Conservation (phyloP, 2,797 vertebrate genomes). For the Syngnathus acus region DNA sequence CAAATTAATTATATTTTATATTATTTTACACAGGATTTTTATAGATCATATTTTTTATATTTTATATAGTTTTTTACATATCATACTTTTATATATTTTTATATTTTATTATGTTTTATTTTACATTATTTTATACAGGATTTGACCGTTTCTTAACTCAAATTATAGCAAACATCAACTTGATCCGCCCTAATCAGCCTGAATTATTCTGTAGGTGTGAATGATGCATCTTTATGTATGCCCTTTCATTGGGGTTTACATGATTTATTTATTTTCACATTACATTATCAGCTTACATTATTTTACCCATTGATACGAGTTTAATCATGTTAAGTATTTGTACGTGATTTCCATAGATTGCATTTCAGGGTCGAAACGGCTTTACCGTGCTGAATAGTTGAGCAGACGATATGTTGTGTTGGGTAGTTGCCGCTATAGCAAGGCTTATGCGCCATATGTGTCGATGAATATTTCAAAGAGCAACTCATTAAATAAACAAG, state of each 20-base stretch:
- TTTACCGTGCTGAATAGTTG: neutral
- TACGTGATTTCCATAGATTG: neutral
- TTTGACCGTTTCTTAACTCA: no score
- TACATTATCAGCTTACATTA: neutral
- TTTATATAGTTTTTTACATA: no score
- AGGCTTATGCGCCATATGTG: slow-evolving; percentile 37
- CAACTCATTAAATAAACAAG: slow-evolving; percentile 66
- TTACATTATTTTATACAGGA: no score
- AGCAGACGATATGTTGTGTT: slow-evolving; percentile 8
- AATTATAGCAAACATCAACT: no score
- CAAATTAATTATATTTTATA: no score
- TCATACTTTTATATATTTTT: no score
- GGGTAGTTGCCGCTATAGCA: slow-evolving; percentile 31
- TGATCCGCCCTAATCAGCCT: neutral
- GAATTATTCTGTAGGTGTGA: neutral
- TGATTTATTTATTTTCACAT: neutral
- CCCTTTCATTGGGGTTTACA: neutral
- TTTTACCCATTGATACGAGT: neutral
- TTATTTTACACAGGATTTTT: no score
- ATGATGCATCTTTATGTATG: neutral
- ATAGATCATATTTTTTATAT: no score
- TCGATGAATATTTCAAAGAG: slow-evolving; percentile 65
- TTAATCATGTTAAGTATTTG: neutral
- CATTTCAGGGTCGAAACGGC: neutral
- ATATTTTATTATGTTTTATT: no score